Evolutionary conservation across 2,797 vertebrate species (phyloP), one percentile per base, ranked within the genome.

Genomic region (Falco berigora): DNA sequence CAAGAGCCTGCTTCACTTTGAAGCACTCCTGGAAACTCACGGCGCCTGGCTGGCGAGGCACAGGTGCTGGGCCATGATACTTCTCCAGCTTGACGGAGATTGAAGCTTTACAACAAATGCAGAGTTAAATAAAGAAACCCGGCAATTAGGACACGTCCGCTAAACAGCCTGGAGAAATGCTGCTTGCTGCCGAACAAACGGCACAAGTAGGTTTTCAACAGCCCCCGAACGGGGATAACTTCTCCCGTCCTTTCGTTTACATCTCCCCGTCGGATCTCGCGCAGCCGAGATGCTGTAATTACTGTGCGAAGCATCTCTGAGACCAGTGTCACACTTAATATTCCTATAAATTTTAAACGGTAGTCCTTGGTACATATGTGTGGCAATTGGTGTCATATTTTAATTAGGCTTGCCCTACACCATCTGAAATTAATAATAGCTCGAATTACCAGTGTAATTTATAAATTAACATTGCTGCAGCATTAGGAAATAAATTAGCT

Each of bases 401-500:
- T 98, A 98, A 98, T 98, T 98, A 98, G 97, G 94, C 97, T 97
- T 98, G 98, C 98, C 98, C 97, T 98, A 98, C 98, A 98, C 98
- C 98, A 98, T 98, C 98, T 98, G 98, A 98, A 98, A 98, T 98
- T 98, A 98, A 98, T 98, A 98, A 98, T 97, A 97, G 98, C 97
- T 97, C 12, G 86, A 98, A 98, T 98, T 98, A 98, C 97, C 97
- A 98, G 98, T 98, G 98, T 98, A 98, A 98, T 98, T 98, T 98
- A 98, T 98, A 98, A 98, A 98, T 98, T 98, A 98, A 98, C 98
- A 98, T 96, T 90, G 97, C 97, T 63, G 92, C 93, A 96, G 97
- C 96, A 98, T 98, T 97, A 98, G 97, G 95, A 98, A 97, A 97
- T 98, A 98, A 98, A 98, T 98, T 98, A 98, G 97, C 97, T 97